Evolutionary conservation across 2,113 vertebrate genomes (phyloP).

Genomic region (Paradoxurus hermaphroditus): DNA sequence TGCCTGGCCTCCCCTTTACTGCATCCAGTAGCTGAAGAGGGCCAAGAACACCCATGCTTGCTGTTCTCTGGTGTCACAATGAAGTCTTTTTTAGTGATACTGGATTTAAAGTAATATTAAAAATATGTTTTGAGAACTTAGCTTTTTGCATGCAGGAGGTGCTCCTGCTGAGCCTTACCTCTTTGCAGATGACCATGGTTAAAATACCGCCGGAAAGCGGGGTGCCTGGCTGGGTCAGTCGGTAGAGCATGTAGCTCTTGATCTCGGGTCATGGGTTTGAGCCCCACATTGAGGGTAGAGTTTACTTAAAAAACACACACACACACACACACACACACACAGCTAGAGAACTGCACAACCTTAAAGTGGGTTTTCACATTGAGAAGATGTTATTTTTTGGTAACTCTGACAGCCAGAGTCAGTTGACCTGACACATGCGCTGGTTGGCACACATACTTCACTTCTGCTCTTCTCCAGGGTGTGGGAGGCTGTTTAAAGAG

Average conservation of each 20-base stretch:
- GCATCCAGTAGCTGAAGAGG: neutral
- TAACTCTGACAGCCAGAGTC: neutral
- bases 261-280: neutral
- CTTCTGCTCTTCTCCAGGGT: slow-evolving; percentile 76
- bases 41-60: neutral
- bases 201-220: neutral
- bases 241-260: neutral
- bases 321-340: neutral
- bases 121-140: neutral
- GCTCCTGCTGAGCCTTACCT: neutral
- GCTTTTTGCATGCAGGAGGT: neutral
- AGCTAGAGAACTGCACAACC: neutral
- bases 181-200: slow-evolving; percentile 8
- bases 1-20: neutral
- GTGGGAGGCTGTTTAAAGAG: slow-evolving; percentile 76
- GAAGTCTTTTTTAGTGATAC: slow-evolving; percentile 8
- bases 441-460: slow-evolving; percentile 70
- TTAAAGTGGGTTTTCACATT: neutral
- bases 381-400: neutral
- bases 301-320: neutral
- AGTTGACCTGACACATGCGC: neutral
- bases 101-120: neutral
- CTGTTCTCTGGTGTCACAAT: neutral
- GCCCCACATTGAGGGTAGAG: neutral
- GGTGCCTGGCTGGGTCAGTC: neutral